Base-by-base conservation (phyloP, 2,113 vertebrate species). In the Rallus limicola region DNA sequence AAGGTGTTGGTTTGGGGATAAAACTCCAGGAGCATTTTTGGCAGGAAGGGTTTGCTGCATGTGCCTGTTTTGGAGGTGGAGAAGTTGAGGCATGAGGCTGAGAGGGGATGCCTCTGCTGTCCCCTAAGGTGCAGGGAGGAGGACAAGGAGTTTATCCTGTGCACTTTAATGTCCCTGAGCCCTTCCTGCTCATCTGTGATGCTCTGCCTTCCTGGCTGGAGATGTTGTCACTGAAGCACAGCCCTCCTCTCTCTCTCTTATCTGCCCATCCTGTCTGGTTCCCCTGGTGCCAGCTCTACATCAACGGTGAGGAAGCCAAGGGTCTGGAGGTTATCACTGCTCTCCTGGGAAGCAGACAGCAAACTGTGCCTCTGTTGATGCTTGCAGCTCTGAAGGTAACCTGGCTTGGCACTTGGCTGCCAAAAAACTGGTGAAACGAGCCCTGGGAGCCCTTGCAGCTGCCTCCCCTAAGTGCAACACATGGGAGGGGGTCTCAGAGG, bases 251-350 rank as follows among this genome's bases (percentile, higher is more conserved):
- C 55, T 40, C 60, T 75, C 15, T 16, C n/a, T n/a, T 59, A 65
- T 56, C 74, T 65, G 20, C 50, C n/a, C 4, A 2, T 15, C 50
- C 78, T 1, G 4, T 31, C 86, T 42, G 62, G 20, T 44, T 86
- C 19, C 40, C 56, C 33, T 13, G 0, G 11, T 69, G 63, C 78
- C 91, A 62, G 52, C 64, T 77, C 53, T 58, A 18, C 38, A 44
- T 56, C 79, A 81, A 38, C 44, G 17, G 29, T 0, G 4, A 46
- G 34, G 74, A 80, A 81, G 28, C 50, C 21, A 9, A 50, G 38
- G 28, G 13, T 15, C n/a, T 1, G 0, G 48, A 50, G 34, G 26
- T 26, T 70, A 3, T 26, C 23, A 0, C 56, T 0, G 1, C 46
- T 59, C 42, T 56, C 29, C 28, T 33, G 79, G 72, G 64, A 36